Conservation (phyloP, 1,140 invertebrate species). For the Drosophila prosaltans region DNA sequence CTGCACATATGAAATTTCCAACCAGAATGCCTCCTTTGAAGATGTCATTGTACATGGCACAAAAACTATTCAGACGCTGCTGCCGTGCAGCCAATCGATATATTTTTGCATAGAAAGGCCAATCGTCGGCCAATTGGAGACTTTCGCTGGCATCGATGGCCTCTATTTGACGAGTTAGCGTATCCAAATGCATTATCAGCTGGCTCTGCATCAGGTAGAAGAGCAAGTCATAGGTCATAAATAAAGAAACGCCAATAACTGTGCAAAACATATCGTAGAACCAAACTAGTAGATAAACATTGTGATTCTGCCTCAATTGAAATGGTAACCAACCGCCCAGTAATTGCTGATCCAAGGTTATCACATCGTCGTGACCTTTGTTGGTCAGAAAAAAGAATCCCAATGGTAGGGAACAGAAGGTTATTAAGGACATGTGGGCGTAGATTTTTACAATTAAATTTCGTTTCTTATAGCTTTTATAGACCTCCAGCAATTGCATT, state of each 20-base stretch:
- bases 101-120: constrained; percentile 16
- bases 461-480: constrained; percentile 11
- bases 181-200: constrained; percentile 47
- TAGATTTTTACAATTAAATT: constrained; percentile 20
- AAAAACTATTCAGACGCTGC: constrained; percentile 46
- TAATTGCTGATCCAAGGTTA: constrained; percentile 40
- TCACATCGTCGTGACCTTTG: constrained; percentile 20
- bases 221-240: constrained; percentile 43
- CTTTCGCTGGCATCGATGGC: constrained; percentile 27
- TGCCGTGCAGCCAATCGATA: constrained; percentile 39
- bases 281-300: constrained; percentile 36
- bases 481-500: constrained; percentile 20
- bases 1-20: constrained; percentile 47
- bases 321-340: constrained; percentile 54
- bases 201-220: constrained; percentile 51
- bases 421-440: neutral
- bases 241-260: constrained; percentile 33
- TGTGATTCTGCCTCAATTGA: constrained; percentile 29
- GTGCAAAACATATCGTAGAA: constrained; percentile 21
- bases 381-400: constrained; percentile 30
- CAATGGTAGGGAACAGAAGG: constrained; percentile 24
- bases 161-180: constrained; percentile 16
- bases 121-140: neutral
- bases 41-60: constrained; percentile 50
- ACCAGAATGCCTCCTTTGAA: constrained; percentile 49